phyloP scores from a whole-genome alignment of 2,113 vertebrate species.

The Perognathus longimembris region DNA sequence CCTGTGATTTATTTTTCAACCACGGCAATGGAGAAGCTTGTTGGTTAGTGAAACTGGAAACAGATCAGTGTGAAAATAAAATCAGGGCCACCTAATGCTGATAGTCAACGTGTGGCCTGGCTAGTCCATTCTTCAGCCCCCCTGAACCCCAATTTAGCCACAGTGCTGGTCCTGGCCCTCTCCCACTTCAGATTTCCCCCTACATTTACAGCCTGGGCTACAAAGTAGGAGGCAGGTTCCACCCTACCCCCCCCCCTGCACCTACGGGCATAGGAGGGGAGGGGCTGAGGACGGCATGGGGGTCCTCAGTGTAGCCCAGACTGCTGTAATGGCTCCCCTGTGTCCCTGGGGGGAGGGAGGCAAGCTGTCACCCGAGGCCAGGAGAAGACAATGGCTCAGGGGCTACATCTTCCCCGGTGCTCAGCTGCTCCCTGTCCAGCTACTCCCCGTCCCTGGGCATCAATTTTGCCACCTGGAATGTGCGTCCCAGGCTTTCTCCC shows the following conservation, averaged over 20 bases:
- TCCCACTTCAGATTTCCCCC: not conserved
- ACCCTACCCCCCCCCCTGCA: not conserved
- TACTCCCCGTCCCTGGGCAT: not conserved
- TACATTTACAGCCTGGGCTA: too few species aligned
- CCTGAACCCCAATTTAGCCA: not conserved
- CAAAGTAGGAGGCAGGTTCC: not conserved
- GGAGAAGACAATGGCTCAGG: not conserved
- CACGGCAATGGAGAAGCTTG: not conserved
- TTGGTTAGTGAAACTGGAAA: slow-evolving; percentile 12
- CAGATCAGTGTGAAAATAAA: not conserved
- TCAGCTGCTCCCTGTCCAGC: not conserved
- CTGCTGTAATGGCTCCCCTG: not conserved
- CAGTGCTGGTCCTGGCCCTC: not conserved
- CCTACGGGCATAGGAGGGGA: not conserved
- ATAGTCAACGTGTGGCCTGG: not conserved
- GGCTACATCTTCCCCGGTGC: not conserved
- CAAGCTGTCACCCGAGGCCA: not conserved
- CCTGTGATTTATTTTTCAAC: slow-evolving; percentile 9
- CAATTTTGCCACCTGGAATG: not conserved
- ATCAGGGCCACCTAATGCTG: not conserved
- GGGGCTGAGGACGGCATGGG: not conserved
- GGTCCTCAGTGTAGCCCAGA: not conserved
- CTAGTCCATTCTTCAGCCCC: not conserved
- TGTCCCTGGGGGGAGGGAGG: too few species aligned
- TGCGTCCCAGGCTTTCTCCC: not conserved